Evolutionary conservation across 2,113 vertebrate genomes (phyloP), one percentile per base, ranked within the genome.

Genomic region (Verasper variegatus): DNA sequence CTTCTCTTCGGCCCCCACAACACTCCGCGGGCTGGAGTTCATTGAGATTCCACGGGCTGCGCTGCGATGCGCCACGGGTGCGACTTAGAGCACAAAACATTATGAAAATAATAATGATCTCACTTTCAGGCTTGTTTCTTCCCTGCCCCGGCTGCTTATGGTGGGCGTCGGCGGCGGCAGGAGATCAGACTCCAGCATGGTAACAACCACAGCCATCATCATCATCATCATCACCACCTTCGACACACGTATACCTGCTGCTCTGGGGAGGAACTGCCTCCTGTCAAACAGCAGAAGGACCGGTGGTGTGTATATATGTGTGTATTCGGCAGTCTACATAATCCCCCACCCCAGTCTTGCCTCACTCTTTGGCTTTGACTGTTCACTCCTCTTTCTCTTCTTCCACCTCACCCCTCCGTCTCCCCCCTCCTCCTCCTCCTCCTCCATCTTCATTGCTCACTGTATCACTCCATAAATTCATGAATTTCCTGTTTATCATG

Each of bases 401-500:
- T 82, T 78, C 71, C 78, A 74, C 84, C 83, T 87, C 80, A 72
- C 77, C 81, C 85, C 64, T 84, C 75, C 45, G 55, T 61, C 78
- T 35, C 61, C 60, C 80, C 56, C 56, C 63, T 76, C 61, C 71
- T 7, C 42, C 40, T 45, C 62, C 75, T 86, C 24, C 24, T 24
- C 24, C 24, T 24, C 24, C 73, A 61, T n/a, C n/a, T n/a, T n/a
- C n/a, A n/a, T 88, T 80, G 82, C 84, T 88, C 84, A 83, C 86
- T 86, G 81, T 86, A 88, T 86, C 85, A 80, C 93, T 92, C 92
- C 93, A 94, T 93, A 93, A 94, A 94, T 94, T 94, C 93, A 95
- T 94, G 93, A 94, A 93, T 92, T 93, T 88, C 86, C 85, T 94
- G 91, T 93, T 94, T 94, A 93, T 93, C 90, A 88, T 89, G 91